Evolutionary conservation across 2,888 invertebrate genomes (phyloP), one percentile per base, ranked within the genome.

Genomic region (Ametastegia equiseti): DNA sequence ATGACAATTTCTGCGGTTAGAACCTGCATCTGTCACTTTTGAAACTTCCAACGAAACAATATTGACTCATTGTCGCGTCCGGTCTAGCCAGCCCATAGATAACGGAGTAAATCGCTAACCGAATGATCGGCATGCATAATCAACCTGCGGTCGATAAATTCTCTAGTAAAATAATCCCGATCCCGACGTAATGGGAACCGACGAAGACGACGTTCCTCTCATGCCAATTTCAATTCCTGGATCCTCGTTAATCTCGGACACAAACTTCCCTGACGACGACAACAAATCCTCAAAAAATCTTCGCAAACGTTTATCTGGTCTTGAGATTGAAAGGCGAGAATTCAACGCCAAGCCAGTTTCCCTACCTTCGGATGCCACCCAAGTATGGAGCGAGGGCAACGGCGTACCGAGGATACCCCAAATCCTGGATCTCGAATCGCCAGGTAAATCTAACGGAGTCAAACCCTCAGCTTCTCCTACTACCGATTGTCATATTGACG

Each of bases 301-400:
- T 1, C 33, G 50, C 11, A 80, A 54, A 33, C 60, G 60, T 30
- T 30, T 30, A 27, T 11, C 27, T 0, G 30, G 15, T 5, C 15
- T 19, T 95, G 95, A 0, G 94, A 96, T 80, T 94, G 96, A 88
- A 92, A 97, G 71, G 95, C 96, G 0, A 92, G 95, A 85, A 96
- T 3, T n/a, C n/a, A n/a, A n/a, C n/a, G n/a, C 7, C 19, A 97
- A 97, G 89, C 96, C 95, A 19, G 57, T 77, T n/a, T 77, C 65
- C 50, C 11, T n/a, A 11, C 45, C 73, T 7, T 30, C 54, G 30
- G 75, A 75, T 54, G 36, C 11, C 1, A 50, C 47, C 1, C 50
- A 50, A 78, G 81, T 81, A 63, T 83, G 81, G 83, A 69, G 42
- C 23, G 81, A 81, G 27, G 50, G 47, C 4, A 27, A 77, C 69